Percentiles rank a stretch among this genome's conserved stretches.
phyloP scores from a whole-genome alignment of 1,140 invertebrate species.

The Aphaenogaster rudis region DNA sequence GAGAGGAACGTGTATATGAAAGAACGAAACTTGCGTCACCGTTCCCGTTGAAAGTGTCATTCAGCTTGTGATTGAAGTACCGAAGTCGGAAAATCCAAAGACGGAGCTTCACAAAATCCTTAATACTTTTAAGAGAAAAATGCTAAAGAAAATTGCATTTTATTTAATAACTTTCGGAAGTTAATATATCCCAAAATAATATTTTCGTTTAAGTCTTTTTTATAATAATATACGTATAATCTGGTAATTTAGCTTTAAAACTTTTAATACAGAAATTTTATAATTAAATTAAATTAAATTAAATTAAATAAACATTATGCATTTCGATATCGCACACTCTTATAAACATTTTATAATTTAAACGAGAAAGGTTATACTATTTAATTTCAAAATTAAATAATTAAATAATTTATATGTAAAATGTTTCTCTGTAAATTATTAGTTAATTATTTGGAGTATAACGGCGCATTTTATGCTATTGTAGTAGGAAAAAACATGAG shows the following conservation, averaged over 20 bases:
- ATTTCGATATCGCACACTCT: background rate
- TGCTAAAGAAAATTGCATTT: background rate
- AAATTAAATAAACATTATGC: background rate
- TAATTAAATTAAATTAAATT: background rate
- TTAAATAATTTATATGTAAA: background rate
- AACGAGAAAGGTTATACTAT: background rate
- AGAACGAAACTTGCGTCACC: slow-evolving; percentile 48
- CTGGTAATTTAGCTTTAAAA: slow-evolving; percentile 11
- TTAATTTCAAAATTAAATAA: background rate
- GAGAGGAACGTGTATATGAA: slow-evolving; percentile 20
- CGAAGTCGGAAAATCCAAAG: slow-evolving; percentile 46
- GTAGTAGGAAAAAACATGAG: background rate
- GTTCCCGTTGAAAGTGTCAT: slow-evolving; percentile 38
- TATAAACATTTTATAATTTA: slow-evolving; percentile 20
- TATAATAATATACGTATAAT: background rate
- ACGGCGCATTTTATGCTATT: background rate
- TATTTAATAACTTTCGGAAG: slow-evolving; percentile 8
- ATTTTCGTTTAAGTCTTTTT: background rate
- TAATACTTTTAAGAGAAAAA: slow-evolving; percentile 1
- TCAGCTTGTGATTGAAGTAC: slow-evolving; percentile 48
- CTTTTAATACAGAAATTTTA: slow-evolving; percentile 26
- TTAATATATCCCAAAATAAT: background rate
- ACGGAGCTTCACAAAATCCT: background rate
- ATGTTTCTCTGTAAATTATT: background rate
- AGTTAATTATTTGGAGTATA: background rate